Base-by-base conservation (phyloP, 2,888 invertebrate species). In the Hydroisotoma schaefferi region DNA sequence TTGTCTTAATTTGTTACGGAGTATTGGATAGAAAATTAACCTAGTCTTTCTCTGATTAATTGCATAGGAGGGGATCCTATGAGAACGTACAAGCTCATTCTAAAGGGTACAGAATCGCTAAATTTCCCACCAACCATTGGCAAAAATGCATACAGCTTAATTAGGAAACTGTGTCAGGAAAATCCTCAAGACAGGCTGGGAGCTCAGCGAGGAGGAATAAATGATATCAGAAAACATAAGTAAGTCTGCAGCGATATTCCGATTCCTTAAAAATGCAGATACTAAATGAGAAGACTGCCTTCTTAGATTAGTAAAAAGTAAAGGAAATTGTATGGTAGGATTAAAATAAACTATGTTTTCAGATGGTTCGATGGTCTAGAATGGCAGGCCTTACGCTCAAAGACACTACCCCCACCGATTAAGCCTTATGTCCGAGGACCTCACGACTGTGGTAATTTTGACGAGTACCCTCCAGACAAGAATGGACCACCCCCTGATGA, bases 291-390 rank as follows among this genome's bases (percentile, higher is more conserved):
- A n/a, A n/a, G n/a, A n/a, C n/a, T n/a, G n/a, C n/a, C n/a, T n/a
- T n/a, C n/a, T n/a, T n/a, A n/a, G n/a, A n/a, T n/a, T n/a, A n/a
- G n/a, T n/a, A n/a, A n/a, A n/a, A n/a, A n/a, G n/a, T n/a, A n/a
- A n/a, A n/a, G n/a, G n/a, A n/a, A n/a, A n/a, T n/a, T n/a, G n/a
- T n/a, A n/a, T n/a, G n/a, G n/a, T n/a, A n/a, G n/a, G n/a, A 12
- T 33, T 33, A 8, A 10, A 33, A 33, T 33, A 10, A 33, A 33
- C 33, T 10, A 8, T n/a, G n/a, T n/a, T n/a, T 73, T 10, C 75
- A 94, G 94, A 77, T 99, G 98, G 98, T 99, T 98, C 78, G 95
- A 98, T 76, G 95, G 95, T 54, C 99, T 99, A 80, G 95, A 98
- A 77, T 99, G 98, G 94, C 94, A 94, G 79, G 95, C 95, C 27